Evolutionary conservation across 2,113 vertebrate genomes (phyloP), one percentile per base, ranked within the genome.

Genomic region (Anser cygnoides): DNA sequence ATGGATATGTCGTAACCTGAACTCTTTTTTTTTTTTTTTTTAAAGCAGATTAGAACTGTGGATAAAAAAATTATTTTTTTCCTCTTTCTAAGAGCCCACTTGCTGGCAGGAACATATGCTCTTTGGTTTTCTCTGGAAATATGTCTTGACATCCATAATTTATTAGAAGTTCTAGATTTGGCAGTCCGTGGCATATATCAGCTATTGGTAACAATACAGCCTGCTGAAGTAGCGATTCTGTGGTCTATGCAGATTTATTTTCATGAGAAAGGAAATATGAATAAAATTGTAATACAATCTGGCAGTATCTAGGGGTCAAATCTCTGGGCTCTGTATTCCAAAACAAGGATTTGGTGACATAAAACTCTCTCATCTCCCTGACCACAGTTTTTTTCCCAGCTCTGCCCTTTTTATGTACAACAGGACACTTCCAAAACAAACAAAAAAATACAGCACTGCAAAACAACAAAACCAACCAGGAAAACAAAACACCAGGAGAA

Each of bases 351-450:
- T 22, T 70, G 10, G 31, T 79, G 72, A 49, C 49, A 55, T 10
- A 23, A 61, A 92, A 82, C 92, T 44, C 78, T 97, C 97, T 92
- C 39, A 6, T 86, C 57, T 74, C 28, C 12, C 14, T 95, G 97
- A 97, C 97, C 98, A 97, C 11, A 41, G 1, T 61, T 90, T 94
- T 92, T 97, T 98, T 97, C 97, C 20, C 97, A 97, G 97, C 97
- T 98, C 97, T 91, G 96, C 97, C 98, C 97, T 98, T 98, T 87
- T 98, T 97, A 97, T 97, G 98, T 98, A 98, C 97, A 98, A 97
- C 89, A 95, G 97, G 97, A 97, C 97, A 98, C 97, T 97, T 97
- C 96, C 96, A 98, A 98, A 63, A 63, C 15, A 28, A 63, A 63
- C 10, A 28, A 63, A 63, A 39, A 52, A 26, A 7, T 39, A 39